phyloP scores from a whole-genome alignment of 2,113 vertebrate species.

The Phrynocephalus versicolor region DNA sequence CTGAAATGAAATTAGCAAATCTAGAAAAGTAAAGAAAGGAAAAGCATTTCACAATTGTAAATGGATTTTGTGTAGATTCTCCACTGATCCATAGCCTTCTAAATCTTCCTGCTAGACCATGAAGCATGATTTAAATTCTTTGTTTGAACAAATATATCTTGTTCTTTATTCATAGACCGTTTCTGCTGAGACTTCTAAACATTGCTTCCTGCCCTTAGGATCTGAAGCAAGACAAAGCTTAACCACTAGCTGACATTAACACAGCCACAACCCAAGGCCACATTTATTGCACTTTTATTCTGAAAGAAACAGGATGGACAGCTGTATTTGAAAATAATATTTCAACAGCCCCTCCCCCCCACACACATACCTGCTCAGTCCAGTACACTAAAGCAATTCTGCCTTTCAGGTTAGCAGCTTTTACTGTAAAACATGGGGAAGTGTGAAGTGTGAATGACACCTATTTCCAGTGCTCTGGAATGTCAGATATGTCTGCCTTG shows the following conservation, averaged over 20 bases:
- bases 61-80: not conserved
- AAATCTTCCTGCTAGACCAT: not conserved
- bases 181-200: not conserved
- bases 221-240: conserved; percentile 1
- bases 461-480: not conserved
- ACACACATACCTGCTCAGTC: too few relatives aligned
- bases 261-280: not conserved
- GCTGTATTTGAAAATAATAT: not conserved
- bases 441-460: not conserved
- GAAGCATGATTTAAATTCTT: conserved; percentile 10
- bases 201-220: not conserved
- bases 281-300: not conserved
- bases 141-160: conserved; percentile 12
- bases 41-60: not conserved
- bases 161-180: conserved; percentile 10
- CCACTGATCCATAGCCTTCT: not conserved
- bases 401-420: not conserved
- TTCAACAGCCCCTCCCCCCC: not conserved
- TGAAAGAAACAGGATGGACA: not conserved
- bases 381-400: not conserved
- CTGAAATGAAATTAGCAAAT: not conserved
- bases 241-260: not conserved
- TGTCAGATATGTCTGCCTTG: not conserved
- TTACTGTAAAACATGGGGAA: not conserved
- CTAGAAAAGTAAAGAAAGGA: not conserved